Evolutionary conservation across 2,113 vertebrate genomes (phyloP), one percentile per base, ranked within the genome.

Genomic region (Pica pica): DNA sequence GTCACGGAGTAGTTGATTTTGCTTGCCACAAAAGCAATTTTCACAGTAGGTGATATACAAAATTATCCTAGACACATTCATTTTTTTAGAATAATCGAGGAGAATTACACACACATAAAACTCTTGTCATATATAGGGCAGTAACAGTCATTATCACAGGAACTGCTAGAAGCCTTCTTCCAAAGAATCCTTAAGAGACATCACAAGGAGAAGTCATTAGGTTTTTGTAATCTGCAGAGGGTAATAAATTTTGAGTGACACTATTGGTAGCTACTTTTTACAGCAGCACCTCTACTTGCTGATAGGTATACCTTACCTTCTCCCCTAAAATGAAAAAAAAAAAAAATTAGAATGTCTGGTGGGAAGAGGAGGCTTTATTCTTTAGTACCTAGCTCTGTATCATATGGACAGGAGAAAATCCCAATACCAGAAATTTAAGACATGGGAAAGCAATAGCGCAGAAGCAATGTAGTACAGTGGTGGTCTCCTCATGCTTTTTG

Each of bases 11-110:
- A 91, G 90, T 59, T 95, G 95, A 96, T 95, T 96, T 91, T 94
- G 71, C 94, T 92, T 95, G 71, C 78, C 82, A 93, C 67, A 87
- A 88, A 93, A 91, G 82, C 87, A 88, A 94, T 94, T 97, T 89
- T 96, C 89, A 85, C 92, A 93, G 87, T 42, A 90, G 93, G 89
- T 70, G 89, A 94, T 57, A 93, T 2, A 90, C 74, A 95, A 80
- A 97, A 95, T 91, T 94, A 95, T 93, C 94, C 90, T 82, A 69
- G 79, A 86, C 50, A 85, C 71, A 91, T 94, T 93, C 87, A 35
- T 15, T 79, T 65, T 94, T 93, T 91, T 57, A 87, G 94, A 88
- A 93, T 93, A 96, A 95, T 80, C 2, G 37, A 82, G 75, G 50
- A 91, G 85, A 93, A 91, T 83, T 86, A 88, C 82, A 95, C 39